Conservation (phyloP, 1,140 invertebrate genomes). For the Ceratosolen fusciceps region DNA sequence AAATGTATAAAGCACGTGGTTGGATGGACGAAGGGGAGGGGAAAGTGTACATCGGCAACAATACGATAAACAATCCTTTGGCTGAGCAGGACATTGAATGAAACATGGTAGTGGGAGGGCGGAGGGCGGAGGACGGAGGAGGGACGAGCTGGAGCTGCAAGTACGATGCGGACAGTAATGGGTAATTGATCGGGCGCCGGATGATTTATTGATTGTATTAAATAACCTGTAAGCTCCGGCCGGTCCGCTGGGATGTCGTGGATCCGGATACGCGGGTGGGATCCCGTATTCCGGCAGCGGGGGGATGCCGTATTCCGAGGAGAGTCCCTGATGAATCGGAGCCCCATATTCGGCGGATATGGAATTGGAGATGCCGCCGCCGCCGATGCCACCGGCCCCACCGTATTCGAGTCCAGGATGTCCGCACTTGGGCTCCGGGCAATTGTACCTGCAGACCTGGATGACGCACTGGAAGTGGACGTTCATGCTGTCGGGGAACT, state of each 20-base stretch:
- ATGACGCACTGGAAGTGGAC: slow-evolving; percentile 98
- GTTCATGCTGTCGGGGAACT: slow-evolving; percentile 97
- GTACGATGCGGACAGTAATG: neutral
- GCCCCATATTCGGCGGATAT: slow-evolving; percentile 78
- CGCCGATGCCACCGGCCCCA: too few species aligned
- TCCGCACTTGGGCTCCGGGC: slow-evolving; percentile 90
- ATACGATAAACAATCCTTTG: too few species aligned
- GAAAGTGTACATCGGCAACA: too few species aligned
- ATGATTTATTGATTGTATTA: neutral
- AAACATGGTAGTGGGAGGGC: too few species aligned
- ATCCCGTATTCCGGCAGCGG: slow-evolving; percentile 80
- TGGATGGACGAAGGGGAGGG: too few species aligned
- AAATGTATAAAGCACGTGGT: too few species aligned
- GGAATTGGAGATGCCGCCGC: slow-evolving; percentile 76
- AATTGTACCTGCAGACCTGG: slow-evolving; percentile 93
- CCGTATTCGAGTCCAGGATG: slow-evolving; percentile 80
- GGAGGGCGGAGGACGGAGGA: too few species aligned
- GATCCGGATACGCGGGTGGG: slow-evolving; percentile 85
- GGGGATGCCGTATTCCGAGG: slow-evolving; percentile 80
- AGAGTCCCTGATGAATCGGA: slow-evolving; percentile 73
- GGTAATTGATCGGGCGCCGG: neutral
- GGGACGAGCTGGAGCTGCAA: too few species aligned
- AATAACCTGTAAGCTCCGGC: slow-evolving; percentile 79
- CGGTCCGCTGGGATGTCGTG: slow-evolving; percentile 84
- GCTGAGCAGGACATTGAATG: too few species aligned